Conservation (phyloP, 2,797 vertebrate species). For the Clamator glandarius region DNA sequence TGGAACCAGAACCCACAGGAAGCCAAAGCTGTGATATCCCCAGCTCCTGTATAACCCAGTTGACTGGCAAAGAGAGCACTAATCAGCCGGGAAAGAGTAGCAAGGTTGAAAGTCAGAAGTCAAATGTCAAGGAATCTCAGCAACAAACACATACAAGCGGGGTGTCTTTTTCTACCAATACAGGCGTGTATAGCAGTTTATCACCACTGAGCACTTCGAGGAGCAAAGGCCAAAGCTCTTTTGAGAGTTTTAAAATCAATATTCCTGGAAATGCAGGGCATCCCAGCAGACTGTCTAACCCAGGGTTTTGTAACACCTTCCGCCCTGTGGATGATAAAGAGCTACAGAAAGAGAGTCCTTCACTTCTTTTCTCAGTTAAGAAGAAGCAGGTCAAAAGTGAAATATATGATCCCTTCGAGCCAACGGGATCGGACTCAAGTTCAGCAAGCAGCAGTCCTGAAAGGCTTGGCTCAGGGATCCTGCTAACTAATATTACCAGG, state of each 20-base stretch:
- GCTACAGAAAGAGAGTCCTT: slow-evolving; percentile 73
- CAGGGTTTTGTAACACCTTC: slow-evolving; percentile 77
- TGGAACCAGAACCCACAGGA: not conserved
- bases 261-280: slow-evolving; percentile 88
- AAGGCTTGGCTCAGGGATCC: slow-evolving; percentile 58
- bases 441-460: slow-evolving; percentile 83
- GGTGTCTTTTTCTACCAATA: slow-evolving; percentile 26
- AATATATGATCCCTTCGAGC: slow-evolving; percentile 96
- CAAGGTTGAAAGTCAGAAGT: slow-evolving; percentile 74
- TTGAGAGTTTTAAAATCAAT: slow-evolving; percentile 92
- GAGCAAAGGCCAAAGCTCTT: slow-evolving; percentile 75
- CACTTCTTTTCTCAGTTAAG: slow-evolving; percentile 65
- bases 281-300: slow-evolving; percentile 76
- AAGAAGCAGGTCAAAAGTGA: slow-evolving; percentile 83
- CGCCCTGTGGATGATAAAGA: slow-evolving; percentile 78
- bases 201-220: not conserved
- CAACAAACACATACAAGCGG: slow-evolving; percentile 48
- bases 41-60: slow-evolving; percentile 82
- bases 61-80: slow-evolving; percentile 84
- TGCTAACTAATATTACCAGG: slow-evolving; percentile 74
- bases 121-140: slow-evolving; percentile 69
- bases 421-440: slow-evolving; percentile 91
- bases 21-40: slow-evolving; percentile 73
- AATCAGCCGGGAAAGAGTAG: slow-evolving; percentile 45
- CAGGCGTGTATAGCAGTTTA: slow-evolving; percentile 43